Conservation (phyloP, 2,888 invertebrate species). For the Cistogaster globosa region DNA sequence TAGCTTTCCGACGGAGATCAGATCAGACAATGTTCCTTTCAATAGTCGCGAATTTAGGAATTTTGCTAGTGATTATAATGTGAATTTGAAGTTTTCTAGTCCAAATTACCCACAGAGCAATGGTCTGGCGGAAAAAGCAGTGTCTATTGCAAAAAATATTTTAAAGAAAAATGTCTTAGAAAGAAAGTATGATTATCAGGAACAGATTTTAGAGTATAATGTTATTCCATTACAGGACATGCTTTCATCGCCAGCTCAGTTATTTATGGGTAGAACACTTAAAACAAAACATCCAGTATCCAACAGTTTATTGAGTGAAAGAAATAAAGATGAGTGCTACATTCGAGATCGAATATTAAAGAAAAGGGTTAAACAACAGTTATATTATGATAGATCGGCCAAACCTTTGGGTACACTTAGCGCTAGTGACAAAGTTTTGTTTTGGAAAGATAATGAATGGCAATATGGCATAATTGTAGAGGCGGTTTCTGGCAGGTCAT, state of each 20-base stretch:
- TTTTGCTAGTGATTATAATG: no score
- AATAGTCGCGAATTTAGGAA: no score
- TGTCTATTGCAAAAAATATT: neutral
- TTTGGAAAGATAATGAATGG: slow-evolving; percentile 3
- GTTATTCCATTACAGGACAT: slow-evolving; percentile 19
- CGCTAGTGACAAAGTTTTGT: slow-evolving; percentile 2
- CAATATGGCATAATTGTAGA: no score
- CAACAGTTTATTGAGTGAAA: no score
- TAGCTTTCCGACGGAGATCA: slow-evolving; percentile 1
- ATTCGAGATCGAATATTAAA: no score
- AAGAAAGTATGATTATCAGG: neutral
- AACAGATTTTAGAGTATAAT: slow-evolving; percentile 10
- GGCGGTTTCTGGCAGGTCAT: neutral
- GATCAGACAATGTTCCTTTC: no score
- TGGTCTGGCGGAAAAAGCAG: slow-evolving; percentile 27
- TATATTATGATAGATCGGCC: neutral
- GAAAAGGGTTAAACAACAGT: neutral
- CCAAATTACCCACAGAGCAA: slow-evolving; percentile 2
- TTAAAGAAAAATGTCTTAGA: neutral
- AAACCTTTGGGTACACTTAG: neutral
- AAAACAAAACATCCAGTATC: neutral
- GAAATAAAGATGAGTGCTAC: no score
- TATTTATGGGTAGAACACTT: slow-evolving; percentile 5
- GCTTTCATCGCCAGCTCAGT: neutral
- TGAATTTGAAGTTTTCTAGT: neutral